These are phyloP conservation scores for Malacoraja senta DNA, from an alignment of 2,797 vertebrate genomes.

Conservation along the genomic window DNA sequence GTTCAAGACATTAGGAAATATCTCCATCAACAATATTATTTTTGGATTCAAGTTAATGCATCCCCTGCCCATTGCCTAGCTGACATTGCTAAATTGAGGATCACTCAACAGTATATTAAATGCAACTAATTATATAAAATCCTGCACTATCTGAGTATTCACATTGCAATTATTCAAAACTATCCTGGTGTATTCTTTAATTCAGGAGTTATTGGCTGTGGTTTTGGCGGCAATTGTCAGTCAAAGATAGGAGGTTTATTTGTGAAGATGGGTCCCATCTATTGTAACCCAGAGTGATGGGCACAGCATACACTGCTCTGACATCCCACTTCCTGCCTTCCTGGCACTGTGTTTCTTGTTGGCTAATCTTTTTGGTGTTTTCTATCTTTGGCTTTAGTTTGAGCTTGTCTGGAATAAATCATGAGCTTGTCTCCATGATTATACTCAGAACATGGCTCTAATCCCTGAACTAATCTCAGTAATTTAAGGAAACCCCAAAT, in stretches of 20 bases:
- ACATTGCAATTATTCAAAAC: neutral
- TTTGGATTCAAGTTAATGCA: too few species aligned
- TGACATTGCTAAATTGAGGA: too few species aligned
- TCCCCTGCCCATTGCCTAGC: too few species aligned
- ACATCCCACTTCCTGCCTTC: neutral
- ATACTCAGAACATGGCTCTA: neutral
- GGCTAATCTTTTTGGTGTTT: neutral
- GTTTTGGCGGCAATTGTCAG: neutral
- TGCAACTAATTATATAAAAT: neutral
- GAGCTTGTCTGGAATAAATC: neutral
- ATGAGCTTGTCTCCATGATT: neutral
- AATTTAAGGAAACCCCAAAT: conserved; percentile 3
- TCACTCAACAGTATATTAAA: too few species aligned
- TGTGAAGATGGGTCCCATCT: neutral
- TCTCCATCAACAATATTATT: too few species aligned
- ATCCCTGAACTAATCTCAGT: neutral
- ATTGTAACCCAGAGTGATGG: neutral
- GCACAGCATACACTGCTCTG: neutral
- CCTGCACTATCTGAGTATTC: neutral
- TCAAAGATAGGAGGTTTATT: neutral
- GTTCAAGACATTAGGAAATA: too few species aligned
- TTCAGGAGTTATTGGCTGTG: neutral
- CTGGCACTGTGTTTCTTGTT: neutral
- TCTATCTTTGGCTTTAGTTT: neutral
- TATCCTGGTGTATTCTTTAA: neutral